Evolutionary conservation across 92 coral and sea anemone species (phyloP), one percentile per base, ranked within the genome.

Genomic region (Metridium senile): DNA sequence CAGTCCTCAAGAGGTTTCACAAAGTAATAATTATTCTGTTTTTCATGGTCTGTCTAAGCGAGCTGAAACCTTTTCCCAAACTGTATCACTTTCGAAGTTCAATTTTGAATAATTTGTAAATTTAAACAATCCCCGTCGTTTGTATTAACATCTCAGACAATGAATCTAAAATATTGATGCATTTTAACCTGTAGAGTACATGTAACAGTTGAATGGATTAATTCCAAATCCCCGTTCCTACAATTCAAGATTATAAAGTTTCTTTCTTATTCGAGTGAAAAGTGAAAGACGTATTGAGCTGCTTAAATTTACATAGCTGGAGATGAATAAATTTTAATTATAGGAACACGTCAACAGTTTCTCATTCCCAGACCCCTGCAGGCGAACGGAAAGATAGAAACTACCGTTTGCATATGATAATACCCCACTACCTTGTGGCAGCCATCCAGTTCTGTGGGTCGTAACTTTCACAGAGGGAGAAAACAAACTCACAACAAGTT

Each of bases 381-480:
- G 64, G 0, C 49, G 13, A 6, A 13, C 6, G 49, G 49, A 39
- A 13, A 13, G 49, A 6, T 39, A 39, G 8, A 39, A 39, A 39
- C 49, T 6, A 13, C 13, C 6, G 49, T 39, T 6, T 39, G 6
- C 13, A 39, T 39, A 39, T 13, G 6, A 39, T 39, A 4, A 19
- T 33, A 23, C 78, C 17, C 57, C 52, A 73, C 52, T 29, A 57
- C 33, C 27, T 45, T 53, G 67, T 58, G 78, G 39, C 67, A 62
- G 78, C 33, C 65, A 57, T 62, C 78, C 69, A 63, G 62, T 57
- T 53, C 78, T 73, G 78, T 73, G 78, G 51, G 68, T 58, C 78
- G 78, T 73, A 57, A 73, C 78, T 73, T 73, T 58, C 78, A 73
- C 78, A 73, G 78, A 73, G 68, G 66, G 68, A 58, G 21, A 21